Evolutionary conservation across 35 echinoderm and acorn worm species (phyloP).

Genomic region (Holothuria glaberrima): DNA sequence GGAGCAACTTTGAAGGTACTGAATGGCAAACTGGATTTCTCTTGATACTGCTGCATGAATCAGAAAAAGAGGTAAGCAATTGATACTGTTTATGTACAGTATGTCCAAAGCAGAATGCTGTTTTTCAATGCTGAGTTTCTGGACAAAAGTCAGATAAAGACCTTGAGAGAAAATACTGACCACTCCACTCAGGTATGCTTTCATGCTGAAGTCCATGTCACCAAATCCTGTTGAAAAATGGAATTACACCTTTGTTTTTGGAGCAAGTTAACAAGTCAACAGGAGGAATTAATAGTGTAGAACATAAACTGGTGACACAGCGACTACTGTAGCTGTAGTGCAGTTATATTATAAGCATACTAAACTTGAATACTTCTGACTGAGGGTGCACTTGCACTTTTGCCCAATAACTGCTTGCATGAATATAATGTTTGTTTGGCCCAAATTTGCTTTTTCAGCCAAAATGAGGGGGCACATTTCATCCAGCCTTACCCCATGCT

Average conservation of each 20-base stretch:
- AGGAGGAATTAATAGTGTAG: neutral
- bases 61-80: constrained; percentile 77
- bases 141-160: constrained; percentile 75
- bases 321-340: no score
- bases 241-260: no score
- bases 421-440: no score
- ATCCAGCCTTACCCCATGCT: no score
- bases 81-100: constrained; percentile 84
- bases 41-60: constrained; percentile 35
- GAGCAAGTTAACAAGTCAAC: neutral
- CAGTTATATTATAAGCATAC: no score
- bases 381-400: no score
- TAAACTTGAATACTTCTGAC: no score
- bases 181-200: constrained; percentile 74
- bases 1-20: neutral
- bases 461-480: no score
- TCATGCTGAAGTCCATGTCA: constrained; percentile 76
- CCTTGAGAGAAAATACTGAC: constrained; percentile 80
- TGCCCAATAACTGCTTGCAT: no score
- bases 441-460: no score
- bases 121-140: constrained; percentile 69
- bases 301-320: no score
- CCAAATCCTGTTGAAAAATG: constrained; percentile 67
- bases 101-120: constrained; percentile 63
- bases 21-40: constrained; percentile 27